A percentile compares a stretch with the other conserved stretches of the same genome.
Evolutionary conservation across 1,140 invertebrate genomes (phyloP).

Genomic region (Pseudomyrmex flavicornis): DNA sequence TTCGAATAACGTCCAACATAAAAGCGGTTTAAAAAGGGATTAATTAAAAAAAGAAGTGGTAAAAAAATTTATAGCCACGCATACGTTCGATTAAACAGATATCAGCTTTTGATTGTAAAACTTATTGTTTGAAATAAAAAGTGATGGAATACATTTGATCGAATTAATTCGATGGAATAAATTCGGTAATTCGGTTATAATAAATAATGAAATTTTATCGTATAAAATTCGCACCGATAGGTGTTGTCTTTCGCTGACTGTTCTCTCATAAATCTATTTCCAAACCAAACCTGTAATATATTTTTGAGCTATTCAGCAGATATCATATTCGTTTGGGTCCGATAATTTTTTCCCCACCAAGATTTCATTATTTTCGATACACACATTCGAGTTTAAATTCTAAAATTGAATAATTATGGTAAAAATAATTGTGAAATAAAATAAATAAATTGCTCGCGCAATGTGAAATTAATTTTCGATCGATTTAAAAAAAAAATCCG

Average conservation of each 20-base stretch:
- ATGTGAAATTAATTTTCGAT: too few species aligned
- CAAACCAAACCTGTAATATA: slow-evolving; percentile 11
- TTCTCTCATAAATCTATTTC: slow-evolving; percentile 18
- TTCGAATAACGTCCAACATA: background rate
- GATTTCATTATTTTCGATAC: background rate
- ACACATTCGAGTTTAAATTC: background rate
- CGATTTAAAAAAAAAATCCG: too few species aligned
- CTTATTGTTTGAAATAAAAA: background rate
- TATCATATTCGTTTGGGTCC: background rate
- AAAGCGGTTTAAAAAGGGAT: slow-evolving; percentile 14
- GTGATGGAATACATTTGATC: slow-evolving; percentile 6
- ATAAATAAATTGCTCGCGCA: too few species aligned
- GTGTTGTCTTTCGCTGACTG: slow-evolving; percentile 6
- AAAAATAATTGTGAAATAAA: too few species aligned
- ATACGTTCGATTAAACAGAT: slow-evolving; percentile 14
- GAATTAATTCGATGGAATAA: background rate
- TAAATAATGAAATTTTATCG: slow-evolving; percentile 11
- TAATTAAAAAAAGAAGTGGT: slow-evolving; percentile 40
- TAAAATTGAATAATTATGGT: too few species aligned
- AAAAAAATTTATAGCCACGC: background rate
- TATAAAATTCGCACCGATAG: background rate
- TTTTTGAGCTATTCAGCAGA: slow-evolving; percentile 35
- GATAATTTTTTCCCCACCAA: background rate
- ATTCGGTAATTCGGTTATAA: background rate
- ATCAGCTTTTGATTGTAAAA: background rate